Evolutionary conservation across 1,140 invertebrate species (phyloP), one percentile per base, ranked within the genome.

Genomic region (Helicoverpa armigera): DNA sequence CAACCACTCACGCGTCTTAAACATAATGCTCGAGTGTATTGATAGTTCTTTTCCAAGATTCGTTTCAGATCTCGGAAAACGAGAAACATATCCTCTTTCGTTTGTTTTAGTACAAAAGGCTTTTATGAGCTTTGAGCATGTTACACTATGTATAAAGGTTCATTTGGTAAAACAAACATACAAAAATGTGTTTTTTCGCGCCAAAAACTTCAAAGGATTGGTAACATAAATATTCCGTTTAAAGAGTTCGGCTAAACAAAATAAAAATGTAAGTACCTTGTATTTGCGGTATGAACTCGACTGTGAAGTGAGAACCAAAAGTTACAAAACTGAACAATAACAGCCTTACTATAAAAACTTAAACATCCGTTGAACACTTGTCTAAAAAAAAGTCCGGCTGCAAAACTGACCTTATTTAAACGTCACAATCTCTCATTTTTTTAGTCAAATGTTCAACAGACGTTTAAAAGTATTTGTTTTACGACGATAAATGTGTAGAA

Each of bases 161-260:
- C 58, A 50, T 51, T 61, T 63, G 56, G 35, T 35, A 3, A 63
- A 14, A 76, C 58, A 23, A 63, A 67, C 61, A 53, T 67, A 77
- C 61, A 60, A 56, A 56, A 73, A n/a, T 61, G 16, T 50, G 56
- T 75, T 75, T 61, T 43, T 58, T 50, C 18, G 50, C 75, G 23
- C 50, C 60, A 67, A 77, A 77, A 77, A 77, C 23, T 77, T 67
- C 75, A 77, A 77, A 77, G 23, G 75, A 67, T 65, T 67, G 50
- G 18, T 48, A 53, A 54, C 50, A 29, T 77, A 67, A 53, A 77
- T 65, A 58, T 75, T 75, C 35, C 73, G 56, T 60, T 75, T 75
- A 58, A 75, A 75, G 67, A 53, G 16, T 51, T 61, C 11, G 12
- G 43, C 14, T 61, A 50, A 61, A 75, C 56, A 29, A 75, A 75